Conservation (phyloP, 2,797 vertebrate genomes). For the Poeciliopsis gracilis region DNA sequence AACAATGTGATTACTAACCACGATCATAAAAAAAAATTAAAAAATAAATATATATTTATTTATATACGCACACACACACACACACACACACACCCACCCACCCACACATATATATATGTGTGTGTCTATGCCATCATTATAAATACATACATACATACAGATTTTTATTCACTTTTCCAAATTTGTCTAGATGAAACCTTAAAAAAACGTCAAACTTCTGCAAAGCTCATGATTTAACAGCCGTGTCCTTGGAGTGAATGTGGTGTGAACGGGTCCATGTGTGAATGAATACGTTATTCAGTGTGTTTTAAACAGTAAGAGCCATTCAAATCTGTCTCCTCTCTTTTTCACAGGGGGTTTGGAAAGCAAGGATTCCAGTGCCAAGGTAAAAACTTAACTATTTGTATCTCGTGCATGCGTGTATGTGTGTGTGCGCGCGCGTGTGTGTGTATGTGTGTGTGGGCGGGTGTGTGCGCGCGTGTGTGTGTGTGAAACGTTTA, state of each 20-base stretch:
- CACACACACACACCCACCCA: too few relatives aligned
- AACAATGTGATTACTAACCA: too few relatives aligned
- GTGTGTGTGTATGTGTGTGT: constrained; percentile 3
- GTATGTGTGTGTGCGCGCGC: constrained; percentile 1
- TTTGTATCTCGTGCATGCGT: too few relatives aligned
- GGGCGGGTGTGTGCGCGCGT: constrained; percentile 10
- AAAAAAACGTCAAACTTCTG: not conserved
- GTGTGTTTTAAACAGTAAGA: constrained; percentile 9
- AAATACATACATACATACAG: not conserved
- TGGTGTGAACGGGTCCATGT: not conserved
- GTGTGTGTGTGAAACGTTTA: constrained; percentile 3
- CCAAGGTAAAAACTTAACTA: constrained; percentile 88
- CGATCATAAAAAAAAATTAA: too few relatives aligned
- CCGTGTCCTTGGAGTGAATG: constrained; percentile 4
- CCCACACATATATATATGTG: not conserved
- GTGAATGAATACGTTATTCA: constrained; percentile 17
- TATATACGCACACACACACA: too few relatives aligned
- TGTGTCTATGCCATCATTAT: too few relatives aligned
- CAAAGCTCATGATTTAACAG: not conserved
- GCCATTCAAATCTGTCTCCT: constrained; percentile 45
- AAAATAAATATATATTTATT: too few relatives aligned
- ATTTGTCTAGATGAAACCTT: not conserved
- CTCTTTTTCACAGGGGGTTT: constrained; percentile 90
- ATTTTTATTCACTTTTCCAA: not conserved
- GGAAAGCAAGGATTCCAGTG: constrained; percentile 99